Base-by-base conservation (phyloP, 2,888 invertebrate genomes). In the Callyntrura sp. region DNA sequence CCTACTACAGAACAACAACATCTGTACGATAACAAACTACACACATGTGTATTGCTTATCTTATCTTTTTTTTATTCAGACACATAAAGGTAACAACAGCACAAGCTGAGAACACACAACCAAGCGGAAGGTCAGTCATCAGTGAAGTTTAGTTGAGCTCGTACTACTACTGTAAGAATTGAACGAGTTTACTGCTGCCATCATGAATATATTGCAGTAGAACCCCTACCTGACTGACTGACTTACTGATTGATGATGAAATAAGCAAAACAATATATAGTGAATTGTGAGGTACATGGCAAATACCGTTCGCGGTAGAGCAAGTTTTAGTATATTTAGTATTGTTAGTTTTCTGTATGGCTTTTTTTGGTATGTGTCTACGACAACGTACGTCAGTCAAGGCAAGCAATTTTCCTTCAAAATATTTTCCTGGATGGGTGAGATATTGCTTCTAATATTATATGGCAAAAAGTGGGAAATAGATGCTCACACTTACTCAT, bases 111-210 rank as follows among this genome's bases (percentile, higher is more conserved):
- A 51, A 45, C 20, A 35, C 20, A 35, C 57, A 43, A 48, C 35
- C 35, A 83, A 76, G 78, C 89, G 89, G 89, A 89, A 89, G 89
- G 89, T 89, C 89, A 89, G 85, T 85, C 79, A 79, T 79, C 78
- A 62, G 81, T 76, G 57, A 70, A 81, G 55, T 87, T 78, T 87
- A 20, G 81, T 25, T 2, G 70, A 57, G 60, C 25, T 78, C 28
- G 28, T 23, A 9, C 6, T 35, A 6, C 20, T 23, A 9, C 6
- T 35, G 35, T 48, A 35, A 43, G 70, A 48, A 68, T n/a, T 43
- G 68, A 35, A 51, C n/a, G 68, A 43, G 48, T 73, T 35, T 17
- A 9, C 43, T 65, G 28, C 25, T 65, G 14, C 12, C 28, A 12
- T 65, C 5, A 35, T 65, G 6, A 20, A 20, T 60, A 28, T 28